Percentiles rank a stretch among this genome's conserved stretches.
These are phyloP conservation scores for Allolobophora icterica DNA, from an alignment of 2,888 invertebrate species.

Conservation along the genomic window DNA sequence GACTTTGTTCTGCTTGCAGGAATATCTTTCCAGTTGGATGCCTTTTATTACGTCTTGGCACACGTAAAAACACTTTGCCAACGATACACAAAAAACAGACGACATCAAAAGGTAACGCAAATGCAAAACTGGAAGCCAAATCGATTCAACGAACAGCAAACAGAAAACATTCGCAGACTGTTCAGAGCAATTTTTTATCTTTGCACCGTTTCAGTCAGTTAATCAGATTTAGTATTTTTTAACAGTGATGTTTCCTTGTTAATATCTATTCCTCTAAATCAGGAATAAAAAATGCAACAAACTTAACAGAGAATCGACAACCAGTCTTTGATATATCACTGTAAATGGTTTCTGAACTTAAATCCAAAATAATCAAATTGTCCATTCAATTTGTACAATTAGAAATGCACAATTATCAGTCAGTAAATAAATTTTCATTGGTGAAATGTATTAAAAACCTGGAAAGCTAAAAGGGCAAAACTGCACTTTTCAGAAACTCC, in stretches of 20 bases:
- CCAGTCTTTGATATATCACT: not conserved
- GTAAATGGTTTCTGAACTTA: not conserved
- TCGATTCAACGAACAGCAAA: not conserved
- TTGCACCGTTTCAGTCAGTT: not conserved
- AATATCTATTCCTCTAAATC: not conserved
- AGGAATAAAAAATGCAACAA: not conserved
- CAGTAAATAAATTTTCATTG: not conserved
- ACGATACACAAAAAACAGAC: not conserved
- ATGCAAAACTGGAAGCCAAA: slow-evolving; percentile 11
- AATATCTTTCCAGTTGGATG: not conserved
- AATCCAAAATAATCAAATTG: slow-evolving; percentile 8
- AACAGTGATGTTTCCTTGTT: not conserved
- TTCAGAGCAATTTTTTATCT: not conserved
- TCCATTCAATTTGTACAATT: slow-evolving; percentile 10
- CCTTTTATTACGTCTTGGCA: not conserved
- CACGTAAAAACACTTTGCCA: not conserved
- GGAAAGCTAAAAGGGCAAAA: not conserved
- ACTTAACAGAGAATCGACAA: not conserved
- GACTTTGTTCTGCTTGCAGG: not conserved
- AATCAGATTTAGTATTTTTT: not conserved
- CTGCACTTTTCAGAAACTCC: not conserved
- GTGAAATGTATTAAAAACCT: not conserved
- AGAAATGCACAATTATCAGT: not conserved
- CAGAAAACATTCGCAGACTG: not conserved
- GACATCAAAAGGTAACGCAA: not conserved